These are phyloP conservation scores for Amphiprion percula DNA, from an alignment of 2,113 vertebrate genomes.

Conservation along the genomic window DNA sequence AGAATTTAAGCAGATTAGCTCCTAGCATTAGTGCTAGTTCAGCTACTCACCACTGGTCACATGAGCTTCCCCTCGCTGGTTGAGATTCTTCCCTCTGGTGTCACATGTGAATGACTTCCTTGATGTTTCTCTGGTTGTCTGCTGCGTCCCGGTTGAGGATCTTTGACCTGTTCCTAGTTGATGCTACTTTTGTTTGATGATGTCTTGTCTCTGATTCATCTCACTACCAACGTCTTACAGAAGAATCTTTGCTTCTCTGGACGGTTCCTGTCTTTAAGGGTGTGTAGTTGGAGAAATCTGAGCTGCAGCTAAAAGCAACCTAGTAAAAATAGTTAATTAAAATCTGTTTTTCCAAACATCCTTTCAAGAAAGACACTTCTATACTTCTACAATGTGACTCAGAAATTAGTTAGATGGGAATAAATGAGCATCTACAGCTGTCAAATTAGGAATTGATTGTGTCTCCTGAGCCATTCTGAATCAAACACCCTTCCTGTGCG, in stretches of 20 bases:
- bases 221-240: too few relatives aligned
- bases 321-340: neutral
- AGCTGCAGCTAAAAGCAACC: neutral
- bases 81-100: neutral
- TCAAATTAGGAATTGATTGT: constrained; percentile 14
- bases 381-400: neutral
- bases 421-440: neutral
- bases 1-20: neutral
- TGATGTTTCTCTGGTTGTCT: neutral
- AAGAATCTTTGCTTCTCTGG: too few relatives aligned
- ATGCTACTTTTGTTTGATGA: too few relatives aligned
- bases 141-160: neutral
- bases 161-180: neutral
- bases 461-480: constrained; percentile 8
- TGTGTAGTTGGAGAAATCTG: neutral
- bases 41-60: neutral
- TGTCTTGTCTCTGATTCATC: too few relatives aligned
- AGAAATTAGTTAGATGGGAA: neutral
- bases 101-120: neutral
- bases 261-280: neutral
- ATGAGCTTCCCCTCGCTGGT: neutral
- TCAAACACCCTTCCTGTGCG: constrained; percentile 32
- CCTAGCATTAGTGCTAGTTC: too few relatives aligned
- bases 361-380: neutral
- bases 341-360: too few relatives aligned